Evolutionary conservation across 35 echinoderm and acorn worm genomes (phyloP), one percentile per base, ranked within the genome.

Genomic region (Stichopus chloronotus): DNA sequence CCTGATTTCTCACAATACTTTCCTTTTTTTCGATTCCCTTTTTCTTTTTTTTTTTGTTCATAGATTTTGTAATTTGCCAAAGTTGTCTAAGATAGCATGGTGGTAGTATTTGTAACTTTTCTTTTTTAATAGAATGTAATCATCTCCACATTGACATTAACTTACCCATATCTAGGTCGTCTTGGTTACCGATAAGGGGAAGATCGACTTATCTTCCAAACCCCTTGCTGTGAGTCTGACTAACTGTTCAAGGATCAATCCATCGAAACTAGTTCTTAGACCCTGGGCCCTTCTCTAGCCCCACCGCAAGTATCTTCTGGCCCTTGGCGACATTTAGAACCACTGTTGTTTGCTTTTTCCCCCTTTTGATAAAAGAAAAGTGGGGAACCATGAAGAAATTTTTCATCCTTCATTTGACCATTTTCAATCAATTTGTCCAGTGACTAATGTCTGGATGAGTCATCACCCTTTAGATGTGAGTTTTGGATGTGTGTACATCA

Each of bases 121-220:
- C 17, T 83, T 55, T 82, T 21, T 82, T 52, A 43, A 30, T 82
- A 9, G 25, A 25, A 77, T 82, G 14, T 43, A 54, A 11, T 55
- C 80, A 83, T 55, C 25, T 83, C 55, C 80, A 83, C 17, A 83
- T 83, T 83, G 80, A 83, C 80, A 52, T 11, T 43, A 53, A 83
- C 80, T 83, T 83, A 83, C 53, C 80, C 80, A 83, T 83, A 65
- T 65, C 19, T 65, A 65, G 61, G 19, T 14, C 19, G 7, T 83
- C n/a, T 5, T 56, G 7, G 8, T 83, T 56, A 83, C 25, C 53
- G 52, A 83, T 53, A 10, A 16, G 80, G 52, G 55, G 8, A 17
- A 83, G 52, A 22, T 53, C 24, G 43, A n/a, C 78, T 11, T 25
- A 25, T 21, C 7, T n/a, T 43, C 52, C 76, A 83, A 11, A 55